Evolutionary conservation across 2,797 vertebrate genomes (phyloP).

Genomic region (Acipenser oxyrinchus): DNA sequence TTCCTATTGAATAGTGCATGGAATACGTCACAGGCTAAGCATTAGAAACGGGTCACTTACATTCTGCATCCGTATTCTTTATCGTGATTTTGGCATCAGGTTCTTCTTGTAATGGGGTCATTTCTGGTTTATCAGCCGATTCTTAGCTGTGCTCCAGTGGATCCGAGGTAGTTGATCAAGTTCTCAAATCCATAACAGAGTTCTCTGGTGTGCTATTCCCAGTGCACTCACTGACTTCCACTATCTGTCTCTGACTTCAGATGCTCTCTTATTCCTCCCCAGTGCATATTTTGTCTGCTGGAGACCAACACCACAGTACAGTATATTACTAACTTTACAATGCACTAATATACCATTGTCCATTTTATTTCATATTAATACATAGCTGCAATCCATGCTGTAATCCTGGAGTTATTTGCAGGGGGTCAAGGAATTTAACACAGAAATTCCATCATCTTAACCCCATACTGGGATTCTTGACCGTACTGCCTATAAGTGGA

Average conservation of each 20-base stretch:
- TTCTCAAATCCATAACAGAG: conserved; percentile 9
- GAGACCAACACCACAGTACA: conserved; percentile 25
- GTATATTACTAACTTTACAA: conserved; percentile 38
- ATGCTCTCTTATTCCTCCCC: conserved; percentile 20
- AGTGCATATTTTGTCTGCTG: conserved; percentile 35
- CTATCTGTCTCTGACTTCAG: conserved; percentile 15
- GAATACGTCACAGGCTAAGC: no score
- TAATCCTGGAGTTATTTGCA: no score
- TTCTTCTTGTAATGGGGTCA: background rate
- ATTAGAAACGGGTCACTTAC: no score
- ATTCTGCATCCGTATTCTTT: no score
- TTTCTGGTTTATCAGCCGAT: background rate
- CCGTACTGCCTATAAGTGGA: no score
- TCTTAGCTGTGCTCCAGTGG: no score
- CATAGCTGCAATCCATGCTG: conserved; percentile 14
- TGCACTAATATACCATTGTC: conserved; percentile 39
- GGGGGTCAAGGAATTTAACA: no score
- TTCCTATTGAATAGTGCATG: no score
- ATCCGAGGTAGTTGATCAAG: conserved; percentile 14
- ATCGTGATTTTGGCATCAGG: background rate
- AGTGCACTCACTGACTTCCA: conserved; percentile 22
- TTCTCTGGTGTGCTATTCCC: background rate
- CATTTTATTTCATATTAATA: conserved; percentile 36
- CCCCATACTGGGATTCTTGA: no score
- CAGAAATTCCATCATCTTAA: no score